Evolutionary conservation across 2,113 vertebrate species (phyloP).

Genomic region (Ochotona curzoniae): DNA sequence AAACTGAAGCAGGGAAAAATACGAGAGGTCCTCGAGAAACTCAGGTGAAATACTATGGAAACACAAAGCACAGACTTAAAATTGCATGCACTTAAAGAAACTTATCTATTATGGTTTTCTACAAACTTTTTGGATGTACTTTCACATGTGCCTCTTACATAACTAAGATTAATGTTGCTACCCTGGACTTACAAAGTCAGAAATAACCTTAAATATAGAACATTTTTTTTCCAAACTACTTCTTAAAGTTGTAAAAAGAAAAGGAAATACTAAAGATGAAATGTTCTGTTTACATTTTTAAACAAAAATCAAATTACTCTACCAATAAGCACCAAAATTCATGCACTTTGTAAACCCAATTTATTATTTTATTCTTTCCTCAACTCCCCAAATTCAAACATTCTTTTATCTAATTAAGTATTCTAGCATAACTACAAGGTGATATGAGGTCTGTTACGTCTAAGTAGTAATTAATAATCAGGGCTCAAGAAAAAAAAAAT

Average conservation of each 20-base stretch:
- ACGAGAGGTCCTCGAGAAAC: too few species aligned
- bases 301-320: constrained; percentile 5
- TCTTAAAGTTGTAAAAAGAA: background rate
- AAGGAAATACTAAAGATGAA: background rate
- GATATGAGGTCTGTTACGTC: background rate
- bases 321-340: constrained; percentile 41
- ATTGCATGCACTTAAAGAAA: too few species aligned
- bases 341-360: background rate
- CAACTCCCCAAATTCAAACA: background rate
- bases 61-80: too few species aligned
- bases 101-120: too few species aligned
- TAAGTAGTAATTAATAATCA: constrained; percentile 60
- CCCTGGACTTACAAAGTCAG: background rate
- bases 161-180: constrained; percentile 16
- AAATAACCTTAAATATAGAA: constrained; percentile 10
- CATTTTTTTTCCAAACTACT: background rate
- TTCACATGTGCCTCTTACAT: background rate
- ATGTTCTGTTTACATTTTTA: background rate
- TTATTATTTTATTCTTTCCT: constrained; percentile 32
- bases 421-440: constrained; percentile 5
- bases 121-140: too few species aligned
- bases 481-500: constrained; percentile 7
- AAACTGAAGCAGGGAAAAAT: background rate
- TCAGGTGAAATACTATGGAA: too few species aligned
- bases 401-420: background rate